Evolutionary conservation across 2,113 vertebrate species (phyloP).

Genomic region (Ibidorhyncha struthersii): DNA sequence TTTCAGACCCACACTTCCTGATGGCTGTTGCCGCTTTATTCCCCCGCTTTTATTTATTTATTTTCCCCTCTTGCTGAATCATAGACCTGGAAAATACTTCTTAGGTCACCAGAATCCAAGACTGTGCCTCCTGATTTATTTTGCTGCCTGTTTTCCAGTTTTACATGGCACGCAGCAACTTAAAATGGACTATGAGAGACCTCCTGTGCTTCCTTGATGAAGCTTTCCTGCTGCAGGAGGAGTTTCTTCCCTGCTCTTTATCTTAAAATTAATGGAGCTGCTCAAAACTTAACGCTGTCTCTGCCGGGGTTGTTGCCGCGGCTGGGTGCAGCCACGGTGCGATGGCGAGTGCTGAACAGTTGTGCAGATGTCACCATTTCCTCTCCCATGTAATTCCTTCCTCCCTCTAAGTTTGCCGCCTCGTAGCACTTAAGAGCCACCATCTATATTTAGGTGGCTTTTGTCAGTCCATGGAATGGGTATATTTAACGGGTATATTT

Average conservation of each 20-base stretch:
- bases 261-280: background rate
- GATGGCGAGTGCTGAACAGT: fast-evolving
- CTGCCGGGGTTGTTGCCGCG: background rate
- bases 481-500: background rate
- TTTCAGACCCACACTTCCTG: conserved; percentile 37
- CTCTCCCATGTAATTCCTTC: background rate
- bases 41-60: background rate
- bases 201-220: background rate
- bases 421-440: background rate
- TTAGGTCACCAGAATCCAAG: background rate
- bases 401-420: background rate
- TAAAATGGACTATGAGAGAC: background rate
- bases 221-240: background rate
- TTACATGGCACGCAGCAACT: background rate
- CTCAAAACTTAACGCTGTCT: background rate
- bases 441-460: fast-evolving
- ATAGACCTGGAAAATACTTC: background rate
- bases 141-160: background rate
- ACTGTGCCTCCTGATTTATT: background rate
- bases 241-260: background rate
- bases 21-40: background rate
- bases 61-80: background rate
- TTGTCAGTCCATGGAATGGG: no score
- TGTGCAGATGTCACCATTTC: no score
- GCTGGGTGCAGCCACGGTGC: background rate